Base-by-base conservation (phyloP, 2,797 vertebrate species). In the Syndactyla subalaris region DNA sequence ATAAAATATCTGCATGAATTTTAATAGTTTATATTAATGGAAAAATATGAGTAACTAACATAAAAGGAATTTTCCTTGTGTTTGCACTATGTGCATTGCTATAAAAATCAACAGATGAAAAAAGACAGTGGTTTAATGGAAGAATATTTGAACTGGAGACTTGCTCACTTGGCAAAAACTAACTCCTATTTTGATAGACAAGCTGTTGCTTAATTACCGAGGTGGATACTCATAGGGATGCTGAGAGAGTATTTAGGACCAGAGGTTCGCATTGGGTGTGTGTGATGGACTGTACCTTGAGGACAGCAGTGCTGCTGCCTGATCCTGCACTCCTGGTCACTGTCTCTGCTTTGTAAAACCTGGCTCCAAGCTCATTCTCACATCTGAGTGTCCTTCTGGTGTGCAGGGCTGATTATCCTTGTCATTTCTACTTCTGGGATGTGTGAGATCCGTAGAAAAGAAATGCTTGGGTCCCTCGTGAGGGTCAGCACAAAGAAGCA, bases 1-100 rank as follows among this genome's bases (percentile, higher is more conserved):
- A 89, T 98, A 98, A 98, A 98, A 97, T 98, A 98, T 94, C 96
- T 98, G 97, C 97, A 97, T 97, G 95, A 95, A 98, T 98, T 98
- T 98, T 98, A 97, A 97, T 97, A 97, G 96, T 93, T 97, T 97
- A 93, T 97, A 97, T 97, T 97, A 97, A 96, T 98, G 98, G 98
- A 95, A 98, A 98, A 98, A 97, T 98, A 96, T 97, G 97, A 98
- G 97, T 98, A 98, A 98, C 94, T 97, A 96, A 98, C 98, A 98
- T 98, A 93, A 98, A 98, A 98, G 97, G 94, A 96, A 94, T 97
- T 98, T 97, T 98, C 95, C 97, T 97, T 97, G 91, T 97, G 95
- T 94, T 97, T 95, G 81, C 93, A 66, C 88, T 96, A 10, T 93
- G 81, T 96, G 92, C 85, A 51, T 92, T 97, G 95, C 97, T 95